Base-by-base conservation (phyloP, 2,797 vertebrate genomes). In the Bovichtus diacanthus region DNA sequence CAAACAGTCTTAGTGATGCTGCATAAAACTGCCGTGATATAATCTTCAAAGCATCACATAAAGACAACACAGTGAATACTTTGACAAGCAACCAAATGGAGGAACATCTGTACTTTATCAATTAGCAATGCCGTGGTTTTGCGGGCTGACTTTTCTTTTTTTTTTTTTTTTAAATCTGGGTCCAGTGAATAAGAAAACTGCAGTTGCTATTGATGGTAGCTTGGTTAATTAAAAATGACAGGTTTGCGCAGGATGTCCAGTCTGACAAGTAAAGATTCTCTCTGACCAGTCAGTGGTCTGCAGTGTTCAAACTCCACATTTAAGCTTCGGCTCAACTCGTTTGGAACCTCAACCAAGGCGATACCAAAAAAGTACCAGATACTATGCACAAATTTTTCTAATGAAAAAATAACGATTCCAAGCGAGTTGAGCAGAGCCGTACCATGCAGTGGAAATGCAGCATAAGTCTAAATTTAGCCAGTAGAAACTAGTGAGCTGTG, bases 381-480 rank as follows among this genome's bases (percentile, higher is more conserved):
- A 6, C 12, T 50, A 19, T 43, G 9, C 16, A 6, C 58, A 25
- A 60, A 54, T 10, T 11, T 21, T 36, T 34, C 25, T 25, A 53
- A 18, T 18, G 50, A 18, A 12, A 12, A 31, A 15, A 39, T 15
- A 58, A 58, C 1, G 1, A 12, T 38, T 13, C 6, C 9, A 51
- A 16, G 23, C 7, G 3, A 29, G 50, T 15, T 7, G 3, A 27
- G 5, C 47, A 9, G 5, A 50, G 47, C 47, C 47, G 13, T 50
- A 23, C 47, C 25, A 27, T 18, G 6, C 13, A 11, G 50, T 51
- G 7, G 50, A 51, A 51, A 51, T 27, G 6, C 2, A 25, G 23
- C 21, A 18, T 10, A 18, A 16, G 21, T 73, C 81, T 84, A 83
- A 87, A 78, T 34, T 74, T 83, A 80, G 67, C 49, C 39, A 2